Evolutionary conservation across 30 jellyfish, hydroid and myxozoan genomes (phyloP).

Genomic region (Aurelia coerulea): DNA sequence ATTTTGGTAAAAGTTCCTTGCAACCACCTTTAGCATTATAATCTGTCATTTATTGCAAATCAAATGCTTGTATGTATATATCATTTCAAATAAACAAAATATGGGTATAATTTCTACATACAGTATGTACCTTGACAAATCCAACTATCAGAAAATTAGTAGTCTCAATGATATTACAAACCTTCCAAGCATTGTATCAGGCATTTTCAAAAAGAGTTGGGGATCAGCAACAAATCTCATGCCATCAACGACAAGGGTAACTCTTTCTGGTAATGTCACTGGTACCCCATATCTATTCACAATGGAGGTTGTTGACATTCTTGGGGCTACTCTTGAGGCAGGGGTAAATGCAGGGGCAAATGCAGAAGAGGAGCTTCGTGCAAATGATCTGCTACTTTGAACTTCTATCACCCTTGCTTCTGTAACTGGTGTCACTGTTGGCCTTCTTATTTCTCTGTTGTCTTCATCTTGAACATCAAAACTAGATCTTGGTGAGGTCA

Average conservation of each 20-base stretch:
- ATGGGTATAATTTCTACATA: too few relatives aligned
- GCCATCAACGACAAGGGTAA: slow-evolving; percentile 83
- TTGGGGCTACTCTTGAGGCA: slow-evolving; percentile 42
- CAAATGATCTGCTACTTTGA: slow-evolving; percentile 5
- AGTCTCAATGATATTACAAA: background rate
- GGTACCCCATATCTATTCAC: slow-evolving; percentile 14
- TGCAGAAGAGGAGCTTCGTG: slow-evolving; percentile 49
- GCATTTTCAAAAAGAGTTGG: slow-evolving; percentile 65
- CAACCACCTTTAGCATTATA: too few relatives aligned
- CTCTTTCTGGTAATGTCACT: slow-evolving; percentile 57
- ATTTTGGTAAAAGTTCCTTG: too few relatives aligned
- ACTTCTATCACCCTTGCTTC: background rate
- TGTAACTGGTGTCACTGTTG: background rate
- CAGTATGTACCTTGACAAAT: too few relatives aligned
- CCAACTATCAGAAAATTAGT: too few relatives aligned
- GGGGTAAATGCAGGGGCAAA: slow-evolving; percentile 11
- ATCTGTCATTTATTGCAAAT: too few relatives aligned
- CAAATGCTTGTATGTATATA: too few relatives aligned
- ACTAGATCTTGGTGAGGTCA: slow-evolving; percentile 82
- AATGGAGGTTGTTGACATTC: slow-evolving; percentile 30
- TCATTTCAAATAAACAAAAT: too few relatives aligned
- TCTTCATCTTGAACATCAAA: slow-evolving; percentile 59
- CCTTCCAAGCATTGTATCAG: slow-evolving; percentile 96
- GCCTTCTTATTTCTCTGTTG: background rate
- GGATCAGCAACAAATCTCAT: slow-evolving; percentile 89